These are phyloP conservation scores for Machimus rusticus DNA, from an alignment of 2,888 invertebrate genomes.

Conservation along the genomic window DNA sequence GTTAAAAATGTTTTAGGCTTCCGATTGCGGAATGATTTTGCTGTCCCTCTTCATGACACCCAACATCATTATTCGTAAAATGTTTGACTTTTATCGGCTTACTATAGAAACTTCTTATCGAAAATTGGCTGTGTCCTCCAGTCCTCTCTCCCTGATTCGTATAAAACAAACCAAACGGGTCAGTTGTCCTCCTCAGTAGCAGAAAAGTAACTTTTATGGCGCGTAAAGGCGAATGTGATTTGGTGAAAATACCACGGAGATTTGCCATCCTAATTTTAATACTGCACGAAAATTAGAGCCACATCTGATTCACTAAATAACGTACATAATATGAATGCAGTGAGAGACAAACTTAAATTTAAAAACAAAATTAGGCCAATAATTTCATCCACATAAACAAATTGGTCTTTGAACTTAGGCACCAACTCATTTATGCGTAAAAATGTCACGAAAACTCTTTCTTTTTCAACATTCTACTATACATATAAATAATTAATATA, in stretches of 20 bases:
- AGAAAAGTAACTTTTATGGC: background rate
- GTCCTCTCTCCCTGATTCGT: background rate
- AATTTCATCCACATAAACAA: too few relatives aligned
- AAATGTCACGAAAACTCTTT: too few relatives aligned
- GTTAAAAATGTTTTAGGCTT: background rate
- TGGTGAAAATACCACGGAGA: background rate
- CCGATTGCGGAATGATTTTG: background rate
- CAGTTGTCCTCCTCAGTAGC: background rate
- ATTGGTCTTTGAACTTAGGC: too few relatives aligned
- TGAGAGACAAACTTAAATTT: too few relatives aligned
- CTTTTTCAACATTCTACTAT: too few relatives aligned
- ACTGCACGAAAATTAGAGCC: too few relatives aligned
- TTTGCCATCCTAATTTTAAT: too few relatives aligned
- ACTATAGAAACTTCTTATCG: background rate
- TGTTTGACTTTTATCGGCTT: constrained; percentile 26
- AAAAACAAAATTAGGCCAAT: too few relatives aligned
- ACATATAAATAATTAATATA: too few relatives aligned
- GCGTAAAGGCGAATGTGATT: background rate
- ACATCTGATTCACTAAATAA: too few relatives aligned
- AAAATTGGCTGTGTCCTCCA: background rate
- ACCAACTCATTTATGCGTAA: too few relatives aligned
- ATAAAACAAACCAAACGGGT: background rate
- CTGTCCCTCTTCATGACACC: background rate
- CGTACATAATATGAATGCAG: too few relatives aligned
- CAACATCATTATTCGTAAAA: constrained; percentile 28